Evolutionary conservation across 1,140 invertebrate genomes (phyloP).

Genomic region (Anastrepha obliqua): DNA sequence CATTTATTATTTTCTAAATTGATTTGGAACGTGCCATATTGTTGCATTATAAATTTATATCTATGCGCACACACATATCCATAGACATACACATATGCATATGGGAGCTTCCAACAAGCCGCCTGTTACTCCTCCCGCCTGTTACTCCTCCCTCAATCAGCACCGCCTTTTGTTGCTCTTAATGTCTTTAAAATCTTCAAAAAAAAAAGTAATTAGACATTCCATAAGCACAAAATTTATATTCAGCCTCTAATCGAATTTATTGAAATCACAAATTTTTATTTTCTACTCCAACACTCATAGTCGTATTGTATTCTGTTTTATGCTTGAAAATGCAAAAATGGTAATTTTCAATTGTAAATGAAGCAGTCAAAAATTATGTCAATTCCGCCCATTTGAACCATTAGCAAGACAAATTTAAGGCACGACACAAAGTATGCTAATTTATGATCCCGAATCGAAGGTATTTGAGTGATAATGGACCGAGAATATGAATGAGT

Average conservation of each 20-base stretch:
- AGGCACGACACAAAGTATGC: background rate
- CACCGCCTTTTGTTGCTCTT: background rate
- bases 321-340: background rate
- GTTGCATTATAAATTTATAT: slow-evolving; percentile 50
- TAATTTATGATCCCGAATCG: background rate
- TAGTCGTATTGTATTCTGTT: background rate
- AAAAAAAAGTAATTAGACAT: slow-evolving; percentile 16
- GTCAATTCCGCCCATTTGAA: background rate
- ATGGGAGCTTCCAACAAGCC: background rate
- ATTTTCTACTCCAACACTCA: background rate
- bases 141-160: background rate
- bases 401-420: background rate
- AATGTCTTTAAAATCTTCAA: slow-evolving; percentile 18
- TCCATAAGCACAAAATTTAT: slow-evolving; percentile 49
- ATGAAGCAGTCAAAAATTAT: slow-evolving; percentile 11
- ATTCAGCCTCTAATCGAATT: slow-evolving; percentile 34
- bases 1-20: slow-evolving; percentile 62
- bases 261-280: slow-evolving; percentile 46
- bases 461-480: background rate
- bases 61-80: background rate
- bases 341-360: background rate
- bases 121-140: background rate
- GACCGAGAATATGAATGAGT: no score
- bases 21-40: slow-evolving; percentile 58
- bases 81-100: background rate